A percentile compares a stretch with the other conserved stretches of the same genome.
Evolutionary conservation across 2,797 vertebrate species (phyloP).

Genomic region (Pipistrellus pipistrellus): DNA sequence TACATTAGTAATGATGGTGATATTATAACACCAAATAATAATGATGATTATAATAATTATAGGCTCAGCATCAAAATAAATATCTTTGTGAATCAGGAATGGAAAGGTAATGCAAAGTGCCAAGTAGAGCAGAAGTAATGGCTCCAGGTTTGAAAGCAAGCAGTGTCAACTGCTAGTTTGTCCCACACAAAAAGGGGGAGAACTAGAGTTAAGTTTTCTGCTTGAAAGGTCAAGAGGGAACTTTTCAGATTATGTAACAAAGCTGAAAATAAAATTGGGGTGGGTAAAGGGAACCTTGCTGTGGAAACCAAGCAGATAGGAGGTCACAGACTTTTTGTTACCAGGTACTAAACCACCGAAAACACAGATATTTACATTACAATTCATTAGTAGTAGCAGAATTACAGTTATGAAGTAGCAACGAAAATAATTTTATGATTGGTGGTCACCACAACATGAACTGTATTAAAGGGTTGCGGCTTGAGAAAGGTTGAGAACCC

Average conservation of each 20-base stretch:
- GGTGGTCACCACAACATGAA: no score
- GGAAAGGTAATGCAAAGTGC: neutral
- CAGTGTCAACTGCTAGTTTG: neutral
- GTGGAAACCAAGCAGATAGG: neutral
- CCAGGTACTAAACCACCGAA: neutral
- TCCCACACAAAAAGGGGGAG: neutral
- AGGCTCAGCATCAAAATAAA: neutral
- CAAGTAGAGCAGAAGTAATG: neutral
- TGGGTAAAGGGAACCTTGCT: neutral
- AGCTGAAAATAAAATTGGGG: neutral
- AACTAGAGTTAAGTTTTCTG: neutral
- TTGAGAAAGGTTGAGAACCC: no score
- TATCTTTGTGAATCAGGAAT: constrained; percentile 42
- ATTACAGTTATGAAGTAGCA: no score
- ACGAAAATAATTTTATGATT: no score
- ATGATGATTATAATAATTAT: neutral
- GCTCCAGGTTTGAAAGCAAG: constrained; percentile 10
- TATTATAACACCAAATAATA: constrained; percentile 29
- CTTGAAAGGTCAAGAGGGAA: neutral
- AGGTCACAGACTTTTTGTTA: constrained; percentile 26
- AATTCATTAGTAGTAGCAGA: no score
- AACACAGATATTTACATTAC: no score
- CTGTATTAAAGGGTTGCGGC: no score
- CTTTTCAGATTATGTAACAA: constrained; percentile 20
- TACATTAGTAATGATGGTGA: constrained; percentile 30